A percentile compares a stretch with the other conserved stretches of the same genome.
Conservation (phyloP, 2,113 vertebrate genomes). For the Australoheros scitulus region DNA sequence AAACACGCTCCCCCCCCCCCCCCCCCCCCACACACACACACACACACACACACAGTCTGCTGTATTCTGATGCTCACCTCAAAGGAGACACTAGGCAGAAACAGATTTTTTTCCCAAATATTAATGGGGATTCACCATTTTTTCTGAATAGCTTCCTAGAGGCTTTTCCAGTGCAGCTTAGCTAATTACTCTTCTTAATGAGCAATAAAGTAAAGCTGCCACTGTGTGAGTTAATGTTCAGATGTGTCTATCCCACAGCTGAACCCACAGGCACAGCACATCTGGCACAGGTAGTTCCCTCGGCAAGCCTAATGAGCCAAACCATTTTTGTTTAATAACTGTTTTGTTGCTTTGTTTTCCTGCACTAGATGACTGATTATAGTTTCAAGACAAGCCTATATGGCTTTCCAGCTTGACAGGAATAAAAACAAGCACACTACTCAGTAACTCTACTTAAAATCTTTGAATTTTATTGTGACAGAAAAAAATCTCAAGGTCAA, state of each 20-base stretch:
- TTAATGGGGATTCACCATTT: slow-evolving; percentile 30
- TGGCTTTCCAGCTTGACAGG: background rate
- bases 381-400: background rate
- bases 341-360: background rate
- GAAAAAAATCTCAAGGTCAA: no score
- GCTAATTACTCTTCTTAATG: slow-evolving; percentile 46
- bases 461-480: background rate
- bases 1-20: no score
- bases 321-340: slow-evolving; percentile 17
- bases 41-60: background rate
- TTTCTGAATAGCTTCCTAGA: background rate
- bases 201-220: slow-evolving; percentile 36
- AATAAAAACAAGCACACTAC: background rate
- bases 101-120: slow-evolving; percentile 11
- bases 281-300: slow-evolving; percentile 46
- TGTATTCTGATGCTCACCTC: background rate
- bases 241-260: slow-evolving; percentile 29
- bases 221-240: slow-evolving; percentile 23
- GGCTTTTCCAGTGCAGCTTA: slow-evolving; percentile 15
- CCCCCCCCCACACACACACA: no score
- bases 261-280: slow-evolving; percentile 37
- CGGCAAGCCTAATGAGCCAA: slow-evolving; percentile 33
- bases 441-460: background rate
- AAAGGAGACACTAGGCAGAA: background rate
- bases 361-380: background rate